phyloP scores from a whole-genome alignment of 1,140 invertebrate genomes.

The Drosophila bipectinata region DNA sequence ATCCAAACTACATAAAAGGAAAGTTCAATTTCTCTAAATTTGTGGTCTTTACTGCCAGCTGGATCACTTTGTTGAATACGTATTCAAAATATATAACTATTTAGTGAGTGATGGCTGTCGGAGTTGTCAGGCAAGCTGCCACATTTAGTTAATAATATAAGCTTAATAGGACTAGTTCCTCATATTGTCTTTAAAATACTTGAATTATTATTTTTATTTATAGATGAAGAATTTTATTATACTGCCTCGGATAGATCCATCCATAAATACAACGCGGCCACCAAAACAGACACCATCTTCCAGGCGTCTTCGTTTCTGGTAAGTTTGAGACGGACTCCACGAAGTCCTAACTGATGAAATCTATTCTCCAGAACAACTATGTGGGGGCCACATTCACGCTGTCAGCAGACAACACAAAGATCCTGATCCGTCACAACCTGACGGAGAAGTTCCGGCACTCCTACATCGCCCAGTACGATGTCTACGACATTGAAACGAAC shows the following conservation, averaged over 20 bases:
- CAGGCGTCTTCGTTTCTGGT: conserved; percentile 84
- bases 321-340: conserved; percentile 1
- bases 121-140: background rate
- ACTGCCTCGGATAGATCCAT: conserved; percentile 81
- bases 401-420: conserved; percentile 71
- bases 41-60: too few relatives aligned
- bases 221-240: conserved; percentile 84
- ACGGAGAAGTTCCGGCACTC: conserved; percentile 76
- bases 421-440: conserved; percentile 71
- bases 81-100: background rate
- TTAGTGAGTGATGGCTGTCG: background rate
- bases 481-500: conserved; percentile 77
- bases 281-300: conserved; percentile 70
- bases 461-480: conserved; percentile 76
- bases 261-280: conserved; percentile 85
- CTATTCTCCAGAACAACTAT: conserved; percentile 55
- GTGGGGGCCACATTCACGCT: conserved; percentile 57
- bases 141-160: background rate
- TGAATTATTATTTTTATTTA: background rate
- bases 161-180: too few relatives aligned
- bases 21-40: background rate
- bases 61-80: background rate
- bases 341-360: background rate
- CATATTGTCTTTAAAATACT: background rate
- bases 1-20: background rate